These are phyloP conservation scores for Corvus moneduloides DNA, from an alignment of 2,113 vertebrate species.

Conservation along the genomic window DNA sequence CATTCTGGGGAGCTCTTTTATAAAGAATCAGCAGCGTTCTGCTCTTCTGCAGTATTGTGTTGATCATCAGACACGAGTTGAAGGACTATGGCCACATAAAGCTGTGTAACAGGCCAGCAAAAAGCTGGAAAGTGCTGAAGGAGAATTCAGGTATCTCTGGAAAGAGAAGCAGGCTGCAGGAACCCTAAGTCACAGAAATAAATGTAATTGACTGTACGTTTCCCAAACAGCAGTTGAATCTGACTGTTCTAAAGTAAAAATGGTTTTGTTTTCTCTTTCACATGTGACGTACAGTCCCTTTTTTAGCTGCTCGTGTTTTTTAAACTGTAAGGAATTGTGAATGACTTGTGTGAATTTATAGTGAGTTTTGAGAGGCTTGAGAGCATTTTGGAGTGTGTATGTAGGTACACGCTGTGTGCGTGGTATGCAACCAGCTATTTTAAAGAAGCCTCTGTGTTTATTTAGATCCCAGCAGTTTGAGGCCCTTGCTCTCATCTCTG, in stretches of 20 bases:
- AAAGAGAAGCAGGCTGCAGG: not conserved
- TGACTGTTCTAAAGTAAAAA: not conserved
- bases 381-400: not conserved
- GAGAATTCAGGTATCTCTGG: not conserved
- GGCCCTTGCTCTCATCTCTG: not conserved
- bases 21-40: not conserved
- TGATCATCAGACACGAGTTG: not conserved
- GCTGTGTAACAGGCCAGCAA: not conserved
- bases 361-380: not conserved
- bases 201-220: accelerated
- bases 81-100: not conserved
- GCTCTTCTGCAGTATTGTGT: not conserved
- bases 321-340: not conserved
- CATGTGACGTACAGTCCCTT: not conserved
- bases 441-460: not conserved
- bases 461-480: not conserved
- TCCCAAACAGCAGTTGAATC: not conserved
- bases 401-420: accelerated
- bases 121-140: not conserved
- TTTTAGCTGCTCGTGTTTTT: not conserved
- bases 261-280: not conserved
- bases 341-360: not conserved
- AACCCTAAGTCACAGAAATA: not conserved
- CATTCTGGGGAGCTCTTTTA: not conserved
- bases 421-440: not conserved